phyloP scores from a whole-genome alignment of 2,888 invertebrate genomes.

The Andrena marginata region DNA sequence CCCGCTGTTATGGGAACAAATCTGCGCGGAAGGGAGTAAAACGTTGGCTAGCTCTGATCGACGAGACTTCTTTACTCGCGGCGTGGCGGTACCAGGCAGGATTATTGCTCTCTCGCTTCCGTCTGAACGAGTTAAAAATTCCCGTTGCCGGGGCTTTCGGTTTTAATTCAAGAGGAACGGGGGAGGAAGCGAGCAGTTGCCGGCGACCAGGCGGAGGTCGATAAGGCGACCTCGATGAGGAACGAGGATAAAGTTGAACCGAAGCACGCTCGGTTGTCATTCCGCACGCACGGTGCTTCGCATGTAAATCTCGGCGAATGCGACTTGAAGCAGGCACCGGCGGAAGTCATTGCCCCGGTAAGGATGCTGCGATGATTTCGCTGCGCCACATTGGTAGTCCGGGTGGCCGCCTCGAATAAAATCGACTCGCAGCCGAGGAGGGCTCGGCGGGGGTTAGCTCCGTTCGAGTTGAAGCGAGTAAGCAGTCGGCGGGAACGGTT shows the following conservation, averaged over 20 bases:
- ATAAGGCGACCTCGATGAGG: not conserved
- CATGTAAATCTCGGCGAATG: conserved; percentile 33
- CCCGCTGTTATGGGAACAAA: no score
- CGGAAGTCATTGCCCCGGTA: conserved; percentile 1
- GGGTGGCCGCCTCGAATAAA: conserved; percentile 13
- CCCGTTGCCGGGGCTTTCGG: not conserved
- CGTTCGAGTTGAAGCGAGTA: conserved; percentile 51
- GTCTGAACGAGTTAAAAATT: conserved; percentile 12
- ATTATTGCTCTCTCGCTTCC: conserved; percentile 5
- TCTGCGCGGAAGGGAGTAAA: no score
- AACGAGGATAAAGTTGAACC: conserved; percentile 12
- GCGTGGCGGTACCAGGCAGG: not conserved
- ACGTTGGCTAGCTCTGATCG: no score
- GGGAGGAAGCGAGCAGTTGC: not conserved
- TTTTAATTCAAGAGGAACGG: conserved; percentile 8
- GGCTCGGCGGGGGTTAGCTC: conserved; percentile 45
- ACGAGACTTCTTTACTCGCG: no score
- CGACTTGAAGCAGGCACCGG: not conserved
- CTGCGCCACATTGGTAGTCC: conserved; percentile 20
- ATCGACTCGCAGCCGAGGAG: conserved; percentile 17
- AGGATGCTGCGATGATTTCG: conserved; percentile 1
- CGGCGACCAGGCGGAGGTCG: not conserved
- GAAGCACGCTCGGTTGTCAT: conserved; percentile 16
- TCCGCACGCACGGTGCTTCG: conserved; percentile 10
- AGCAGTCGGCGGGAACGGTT: conserved; percentile 7